Conservation (phyloP, 2,888 invertebrate species). For the Microchrysa polita region DNA sequence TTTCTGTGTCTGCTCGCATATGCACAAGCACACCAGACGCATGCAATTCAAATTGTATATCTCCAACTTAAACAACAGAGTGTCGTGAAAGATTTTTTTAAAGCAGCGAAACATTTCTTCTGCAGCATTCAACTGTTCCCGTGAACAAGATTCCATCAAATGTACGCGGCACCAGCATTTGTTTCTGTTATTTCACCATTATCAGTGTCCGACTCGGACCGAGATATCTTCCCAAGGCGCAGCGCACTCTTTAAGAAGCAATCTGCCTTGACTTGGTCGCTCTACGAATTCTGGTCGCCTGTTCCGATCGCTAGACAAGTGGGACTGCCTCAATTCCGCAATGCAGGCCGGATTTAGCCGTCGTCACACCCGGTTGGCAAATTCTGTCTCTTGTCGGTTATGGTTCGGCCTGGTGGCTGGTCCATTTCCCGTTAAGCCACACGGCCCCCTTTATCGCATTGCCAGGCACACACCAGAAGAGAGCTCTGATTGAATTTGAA, state of each 20-base stretch:
- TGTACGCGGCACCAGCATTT: not conserved
- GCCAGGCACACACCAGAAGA: not conserved
- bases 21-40: no score
- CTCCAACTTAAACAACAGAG: no score
- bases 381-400: constrained; percentile 19
- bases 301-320: constrained; percentile 55
- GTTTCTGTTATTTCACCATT: not conserved
- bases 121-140: no score
- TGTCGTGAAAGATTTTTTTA: no score
- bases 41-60: no score
- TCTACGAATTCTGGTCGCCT: constrained; percentile 52
- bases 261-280: not conserved
- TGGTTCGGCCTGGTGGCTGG: constrained; percentile 14
- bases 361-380: constrained; percentile 15
- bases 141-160: constrained; percentile 34
- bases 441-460: constrained; percentile 23
- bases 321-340: constrained; percentile 56
- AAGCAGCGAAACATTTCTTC: no score
- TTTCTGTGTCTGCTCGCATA: no score
- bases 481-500: constrained; percentile 4
- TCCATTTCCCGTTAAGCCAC: constrained; percentile 16
- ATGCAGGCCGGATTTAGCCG: constrained; percentile 36
- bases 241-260: not conserved
- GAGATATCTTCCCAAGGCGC: no score
- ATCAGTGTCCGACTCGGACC: not conserved